phyloP scores from a whole-genome alignment of 1,140 invertebrate species.

The Dermatophagoides farinae region DNA sequence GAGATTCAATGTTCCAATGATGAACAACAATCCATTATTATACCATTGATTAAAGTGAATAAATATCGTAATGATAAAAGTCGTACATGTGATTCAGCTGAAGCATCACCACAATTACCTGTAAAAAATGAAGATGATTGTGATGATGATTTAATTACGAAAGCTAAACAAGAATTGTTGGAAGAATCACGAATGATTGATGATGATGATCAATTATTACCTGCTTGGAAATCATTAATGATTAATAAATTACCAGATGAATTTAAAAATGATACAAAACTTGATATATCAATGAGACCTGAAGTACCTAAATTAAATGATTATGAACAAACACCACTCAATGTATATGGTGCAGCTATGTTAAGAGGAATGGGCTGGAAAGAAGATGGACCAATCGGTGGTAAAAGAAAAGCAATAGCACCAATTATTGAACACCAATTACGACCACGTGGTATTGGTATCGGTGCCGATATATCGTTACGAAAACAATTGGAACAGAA shows the following conservation, averaged over 20 bases:
- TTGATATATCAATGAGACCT: constrained; percentile 29
- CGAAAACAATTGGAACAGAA: constrained; percentile 22
- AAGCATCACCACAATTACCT: constrained; percentile 16
- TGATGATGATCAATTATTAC: constrained; percentile 25
- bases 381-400: constrained; percentile 24
- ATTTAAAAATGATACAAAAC: constrained; percentile 30
- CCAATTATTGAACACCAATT: constrained; percentile 34
- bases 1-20: constrained; percentile 18
- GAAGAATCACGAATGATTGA: constrained; percentile 23
- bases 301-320: constrained; percentile 42
- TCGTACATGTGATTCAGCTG: not conserved
- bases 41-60: constrained; percentile 28
- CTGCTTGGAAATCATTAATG: constrained; percentile 24
- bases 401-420: constrained; percentile 23
- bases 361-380: constrained; percentile 85
- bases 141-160: constrained; percentile 19
- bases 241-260: constrained; percentile 30
- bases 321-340: constrained; percentile 71
- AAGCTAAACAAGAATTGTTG: constrained; percentile 26
- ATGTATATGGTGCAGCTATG: constrained; percentile 72
- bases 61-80: constrained; percentile 19
- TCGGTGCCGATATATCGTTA: constrained; percentile 57
- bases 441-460: constrained; percentile 68
- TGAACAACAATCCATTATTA: constrained; percentile 25
- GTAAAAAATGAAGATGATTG: constrained; percentile 19